Percentiles rank a stretch among this genome's conserved stretches.
phyloP scores from a whole-genome alignment of 2,113 vertebrate genomes.

The Eudyptes chrysolophus region DNA sequence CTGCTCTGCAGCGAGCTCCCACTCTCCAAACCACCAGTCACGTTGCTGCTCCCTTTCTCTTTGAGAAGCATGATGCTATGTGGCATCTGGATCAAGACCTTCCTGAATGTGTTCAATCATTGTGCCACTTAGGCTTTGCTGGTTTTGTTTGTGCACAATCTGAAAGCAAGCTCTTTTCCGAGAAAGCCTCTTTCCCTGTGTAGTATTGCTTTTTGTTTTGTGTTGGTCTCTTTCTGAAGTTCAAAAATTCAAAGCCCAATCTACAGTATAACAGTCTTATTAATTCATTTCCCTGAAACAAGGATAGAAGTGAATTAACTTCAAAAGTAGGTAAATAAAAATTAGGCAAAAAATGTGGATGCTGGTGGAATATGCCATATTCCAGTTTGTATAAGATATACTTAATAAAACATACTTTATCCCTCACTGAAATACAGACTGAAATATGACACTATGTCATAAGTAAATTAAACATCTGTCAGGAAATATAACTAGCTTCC shows the following conservation, averaged over 20 bases:
- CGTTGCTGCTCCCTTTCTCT: neutral
- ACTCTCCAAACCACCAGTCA: neutral
- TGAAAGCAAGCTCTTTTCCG: neutral
- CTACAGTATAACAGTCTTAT: neutral
- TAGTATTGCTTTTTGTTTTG: neutral
- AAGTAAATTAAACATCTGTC: neutral
- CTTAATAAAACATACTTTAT: neutral
- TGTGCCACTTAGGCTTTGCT: neutral
- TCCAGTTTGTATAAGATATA: neutral
- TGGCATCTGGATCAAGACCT: neutral
- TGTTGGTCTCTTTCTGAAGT: neutral
- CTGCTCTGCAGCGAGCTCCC: neutral
- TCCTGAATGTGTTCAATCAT: neutral
- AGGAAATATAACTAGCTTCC: neutral
- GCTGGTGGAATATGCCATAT: neutral
- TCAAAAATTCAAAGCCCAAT: neutral
- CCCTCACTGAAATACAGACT: neutral
- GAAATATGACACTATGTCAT: neutral
- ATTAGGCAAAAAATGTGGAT: neutral
- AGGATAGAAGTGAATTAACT: neutral
- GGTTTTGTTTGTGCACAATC: neutral
- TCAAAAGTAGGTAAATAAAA: neutral
- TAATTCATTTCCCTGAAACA: neutral
- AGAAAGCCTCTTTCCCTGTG: neutral
- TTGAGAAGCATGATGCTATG: neutral